Evolutionary conservation across 2,113 vertebrate species (phyloP).

Genomic region (Brienomyrus brachyistius): DNA sequence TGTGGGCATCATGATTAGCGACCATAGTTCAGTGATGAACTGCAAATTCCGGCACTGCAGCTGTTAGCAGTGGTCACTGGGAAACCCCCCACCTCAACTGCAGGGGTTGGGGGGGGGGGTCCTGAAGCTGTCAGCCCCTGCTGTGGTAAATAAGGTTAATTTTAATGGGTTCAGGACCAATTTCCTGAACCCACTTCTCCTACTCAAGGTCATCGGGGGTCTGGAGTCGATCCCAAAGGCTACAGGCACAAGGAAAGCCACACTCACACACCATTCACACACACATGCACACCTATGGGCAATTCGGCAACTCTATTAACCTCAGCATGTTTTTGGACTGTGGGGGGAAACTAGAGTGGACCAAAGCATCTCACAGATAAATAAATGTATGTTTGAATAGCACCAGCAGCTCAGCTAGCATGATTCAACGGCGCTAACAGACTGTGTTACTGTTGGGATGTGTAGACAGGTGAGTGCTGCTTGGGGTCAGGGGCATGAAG

Average conservation of each 20-base stretch:
- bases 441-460: background rate
- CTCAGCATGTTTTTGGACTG: background rate
- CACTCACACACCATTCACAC: background rate
- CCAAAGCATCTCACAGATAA: background rate
- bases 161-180: background rate
- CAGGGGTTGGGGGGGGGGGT: slow-evolving; percentile 23
- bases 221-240: background rate
- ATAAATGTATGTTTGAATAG: background rate
- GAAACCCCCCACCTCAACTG: background rate
- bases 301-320: background rate
- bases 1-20: background rate
- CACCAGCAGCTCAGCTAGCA: background rate
- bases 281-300: background rate
- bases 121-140: slow-evolving; percentile 10
- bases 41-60: background rate
- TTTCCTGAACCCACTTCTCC: background rate
- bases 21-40: background rate
- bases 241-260: background rate
- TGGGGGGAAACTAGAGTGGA: background rate
- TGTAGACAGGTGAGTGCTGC: background rate
- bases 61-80: background rate
- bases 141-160: background rate
- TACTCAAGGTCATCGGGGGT: background rate
- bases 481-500: background rate
- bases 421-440: background rate